These are phyloP conservation scores for Poecilobothrus nobilitatus DNA, from an alignment of 2,888 invertebrate genomes.

Conservation along the genomic window DNA sequence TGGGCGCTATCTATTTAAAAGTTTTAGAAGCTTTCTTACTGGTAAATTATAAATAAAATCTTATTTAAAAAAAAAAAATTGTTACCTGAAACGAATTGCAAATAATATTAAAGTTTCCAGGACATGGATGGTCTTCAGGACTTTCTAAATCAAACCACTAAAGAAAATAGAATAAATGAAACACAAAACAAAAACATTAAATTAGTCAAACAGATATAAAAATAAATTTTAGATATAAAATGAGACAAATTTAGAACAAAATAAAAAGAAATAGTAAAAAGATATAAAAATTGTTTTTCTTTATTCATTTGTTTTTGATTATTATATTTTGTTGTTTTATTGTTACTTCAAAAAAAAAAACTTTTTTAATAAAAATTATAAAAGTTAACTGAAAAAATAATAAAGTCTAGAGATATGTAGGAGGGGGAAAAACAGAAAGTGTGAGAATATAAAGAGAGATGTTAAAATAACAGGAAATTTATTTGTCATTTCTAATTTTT, in stretches of 20 bases:
- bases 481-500: conserved; percentile 3
- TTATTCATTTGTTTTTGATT: not conserved
- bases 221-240: conserved; percentile 7
- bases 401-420: not conserved
- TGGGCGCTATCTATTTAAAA: conserved; percentile 22
- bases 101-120: conserved; percentile 58
- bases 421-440: too few species aligned
- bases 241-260: not conserved
- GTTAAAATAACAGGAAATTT: not conserved
- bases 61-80: too few species aligned
- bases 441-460: too few species aligned
- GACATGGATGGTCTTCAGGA: conserved; percentile 65
- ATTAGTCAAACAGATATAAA: conserved; percentile 18
- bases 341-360: not conserved
- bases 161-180: conserved; percentile 17
- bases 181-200: conserved; percentile 21
- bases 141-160: conserved; percentile 80
- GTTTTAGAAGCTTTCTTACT: conserved; percentile 18
- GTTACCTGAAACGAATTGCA: conserved; percentile 52
- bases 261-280: not conserved
- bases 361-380: conserved; percentile 1
- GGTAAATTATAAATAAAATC: conserved; percentile 9
- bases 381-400: not conserved
- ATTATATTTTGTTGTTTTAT: not conserved
- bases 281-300: not conserved